These are phyloP conservation scores for Stratiomys singularior DNA, from an alignment of 2,888 invertebrate species.

Conservation along the genomic window DNA sequence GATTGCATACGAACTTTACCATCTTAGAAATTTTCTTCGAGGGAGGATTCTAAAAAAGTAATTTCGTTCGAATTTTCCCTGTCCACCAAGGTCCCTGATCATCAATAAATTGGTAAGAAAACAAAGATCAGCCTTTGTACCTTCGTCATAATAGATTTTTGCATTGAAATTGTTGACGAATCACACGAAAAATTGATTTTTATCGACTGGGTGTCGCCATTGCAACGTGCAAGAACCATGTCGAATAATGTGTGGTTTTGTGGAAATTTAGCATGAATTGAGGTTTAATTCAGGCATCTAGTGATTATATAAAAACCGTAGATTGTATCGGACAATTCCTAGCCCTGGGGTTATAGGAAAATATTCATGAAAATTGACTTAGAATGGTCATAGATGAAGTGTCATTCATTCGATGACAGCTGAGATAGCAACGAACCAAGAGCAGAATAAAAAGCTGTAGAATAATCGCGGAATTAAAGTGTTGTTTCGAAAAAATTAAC, in stretches of 20 bases:
- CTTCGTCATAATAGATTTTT: slow-evolving; percentile 16
- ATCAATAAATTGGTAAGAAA: slow-evolving; percentile 13
- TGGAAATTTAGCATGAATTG: neutral
- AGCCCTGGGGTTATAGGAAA: neutral
- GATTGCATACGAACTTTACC: slow-evolving; percentile 21
- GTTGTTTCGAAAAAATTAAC: slow-evolving; percentile 11
- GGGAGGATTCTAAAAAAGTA: slow-evolving; percentile 33
- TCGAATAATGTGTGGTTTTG: slow-evolving; percentile 11
- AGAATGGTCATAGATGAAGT: slow-evolving; percentile 25
- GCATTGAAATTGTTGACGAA: slow-evolving; percentile 9
- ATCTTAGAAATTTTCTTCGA: slow-evolving; percentile 20
- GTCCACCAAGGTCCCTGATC: neutral
- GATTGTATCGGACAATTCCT: neutral
- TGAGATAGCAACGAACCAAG: slow-evolving; percentile 20
- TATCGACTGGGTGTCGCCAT: slow-evolving; percentile 11
- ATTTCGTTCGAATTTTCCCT: slow-evolving; percentile 20
- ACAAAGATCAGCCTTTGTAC: neutral
- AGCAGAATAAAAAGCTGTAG: neutral
- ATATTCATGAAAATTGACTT: slow-evolving; percentile 5
- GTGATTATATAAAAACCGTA: neutral
- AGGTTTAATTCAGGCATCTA: neutral
- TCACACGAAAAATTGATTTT: slow-evolving; percentile 10
- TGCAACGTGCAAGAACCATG: slow-evolving; percentile 18
- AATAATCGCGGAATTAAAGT: slow-evolving; percentile 24
- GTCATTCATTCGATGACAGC: slow-evolving; percentile 37